phyloP scores from a whole-genome alignment of 1,140 invertebrate genomes.

The Drosophila suzukii region DNA sequence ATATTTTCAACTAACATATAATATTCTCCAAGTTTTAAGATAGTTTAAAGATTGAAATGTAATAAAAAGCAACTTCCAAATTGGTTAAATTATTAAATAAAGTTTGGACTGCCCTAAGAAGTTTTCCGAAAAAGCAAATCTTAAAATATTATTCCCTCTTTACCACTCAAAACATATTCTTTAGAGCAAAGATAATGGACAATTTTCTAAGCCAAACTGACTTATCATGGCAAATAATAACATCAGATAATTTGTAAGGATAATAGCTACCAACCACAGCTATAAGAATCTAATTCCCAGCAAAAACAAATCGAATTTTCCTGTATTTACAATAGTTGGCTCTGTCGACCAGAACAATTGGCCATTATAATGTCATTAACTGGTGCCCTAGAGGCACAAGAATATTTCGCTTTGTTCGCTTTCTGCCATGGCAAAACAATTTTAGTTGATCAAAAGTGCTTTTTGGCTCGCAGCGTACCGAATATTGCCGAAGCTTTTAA shows the following conservation, averaged over 20 bases:
- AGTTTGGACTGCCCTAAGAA: too few species aligned
- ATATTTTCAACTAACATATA: background rate
- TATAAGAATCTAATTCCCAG: slow-evolving; percentile 24
- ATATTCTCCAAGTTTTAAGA: background rate
- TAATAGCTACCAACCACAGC: background rate
- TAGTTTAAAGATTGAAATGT: too few species aligned
- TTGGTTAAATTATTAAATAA: too few species aligned
- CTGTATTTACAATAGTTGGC: slow-evolving; percentile 33
- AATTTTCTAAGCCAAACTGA: background rate
- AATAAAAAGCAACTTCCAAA: too few species aligned
- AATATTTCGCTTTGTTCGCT: slow-evolving; percentile 22
- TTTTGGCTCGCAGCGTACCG: slow-evolving; percentile 30
- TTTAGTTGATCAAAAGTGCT: slow-evolving; percentile 62
- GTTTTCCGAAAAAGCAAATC: too few species aligned
- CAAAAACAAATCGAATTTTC: slow-evolving; percentile 42
- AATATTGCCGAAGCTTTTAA: slow-evolving; percentile 59
- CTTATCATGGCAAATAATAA: slow-evolving; percentile 22
- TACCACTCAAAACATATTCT: too few species aligned
- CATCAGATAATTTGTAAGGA: slow-evolving; percentile 12
- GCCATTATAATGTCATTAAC: slow-evolving; percentile 77
- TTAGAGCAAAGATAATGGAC: too few species aligned
- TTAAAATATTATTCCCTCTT: too few species aligned
- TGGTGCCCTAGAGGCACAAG: slow-evolving; percentile 14
- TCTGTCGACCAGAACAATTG: slow-evolving; percentile 28
- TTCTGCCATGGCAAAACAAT: slow-evolving; percentile 55